Evolutionary conservation across 1,140 invertebrate genomes (phyloP).

Genomic region (Drosophila aff.): DNA sequence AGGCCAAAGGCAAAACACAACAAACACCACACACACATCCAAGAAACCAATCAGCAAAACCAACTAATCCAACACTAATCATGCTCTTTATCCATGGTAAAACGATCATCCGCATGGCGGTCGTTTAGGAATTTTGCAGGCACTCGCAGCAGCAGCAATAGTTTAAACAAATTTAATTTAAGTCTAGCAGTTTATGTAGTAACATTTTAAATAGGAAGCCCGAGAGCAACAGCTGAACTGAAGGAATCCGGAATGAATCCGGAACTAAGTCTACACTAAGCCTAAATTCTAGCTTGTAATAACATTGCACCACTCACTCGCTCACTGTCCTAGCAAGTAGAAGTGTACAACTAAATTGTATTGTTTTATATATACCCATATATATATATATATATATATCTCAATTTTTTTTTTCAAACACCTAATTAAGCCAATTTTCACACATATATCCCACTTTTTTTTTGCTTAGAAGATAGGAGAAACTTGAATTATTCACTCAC

Average conservation of each 20-base stretch:
- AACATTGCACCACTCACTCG: slow-evolving; percentile 6
- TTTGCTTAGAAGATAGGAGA: slow-evolving; percentile 43
- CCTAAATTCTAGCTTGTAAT: slow-evolving; percentile 19
- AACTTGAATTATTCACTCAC: slow-evolving; percentile 20
- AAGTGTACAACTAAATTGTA: slow-evolving; percentile 15
- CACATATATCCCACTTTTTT: slow-evolving; percentile 38
- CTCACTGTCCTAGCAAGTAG: slow-evolving; percentile 4
- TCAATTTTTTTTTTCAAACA: slow-evolving; percentile 29
- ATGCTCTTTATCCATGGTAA: neutral
- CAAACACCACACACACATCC: neutral
- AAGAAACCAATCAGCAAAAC: slow-evolving; percentile 17
- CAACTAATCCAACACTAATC: slow-evolving; percentile 12
- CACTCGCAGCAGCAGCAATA: slow-evolving; percentile 24
- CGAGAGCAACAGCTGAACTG: slow-evolving; percentile 13
- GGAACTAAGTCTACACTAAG: slow-evolving; percentile 24
- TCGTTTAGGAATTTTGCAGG: slow-evolving; percentile 27
- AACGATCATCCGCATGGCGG: slow-evolving; percentile 1
- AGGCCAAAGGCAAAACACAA: slow-evolving; percentile 66
- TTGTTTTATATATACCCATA: slow-evolving; percentile 47
- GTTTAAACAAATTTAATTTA: slow-evolving; percentile 32
- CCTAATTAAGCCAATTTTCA: slow-evolving; percentile 30
- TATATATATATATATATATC: slow-evolving; percentile 7
- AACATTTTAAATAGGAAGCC: slow-evolving; percentile 20
- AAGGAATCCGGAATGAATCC: slow-evolving; percentile 2
- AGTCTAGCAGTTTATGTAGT: slow-evolving; percentile 23